phyloP scores from a whole-genome alignment of 2,113 vertebrate species.

The Mustela nigripes region DNA sequence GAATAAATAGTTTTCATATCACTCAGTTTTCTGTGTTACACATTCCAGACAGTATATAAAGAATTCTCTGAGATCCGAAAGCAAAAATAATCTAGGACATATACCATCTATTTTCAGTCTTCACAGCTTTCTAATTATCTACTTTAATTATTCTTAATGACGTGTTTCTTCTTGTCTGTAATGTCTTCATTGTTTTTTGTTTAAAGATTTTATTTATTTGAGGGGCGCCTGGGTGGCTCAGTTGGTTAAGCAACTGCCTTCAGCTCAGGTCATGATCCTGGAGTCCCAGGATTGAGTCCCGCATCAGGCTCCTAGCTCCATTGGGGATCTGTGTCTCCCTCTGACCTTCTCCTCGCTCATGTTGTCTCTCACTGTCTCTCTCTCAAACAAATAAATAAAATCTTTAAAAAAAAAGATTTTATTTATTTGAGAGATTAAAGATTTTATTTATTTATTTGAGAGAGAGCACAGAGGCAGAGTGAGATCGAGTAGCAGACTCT shows the following conservation, averaged over 20 bases:
- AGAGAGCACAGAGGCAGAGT: background rate
- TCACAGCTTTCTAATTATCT: background rate
- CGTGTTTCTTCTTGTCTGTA: background rate
- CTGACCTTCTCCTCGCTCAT: no score
- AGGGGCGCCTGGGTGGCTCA: background rate
- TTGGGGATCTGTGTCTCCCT: no score
- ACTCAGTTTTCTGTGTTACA: background rate
- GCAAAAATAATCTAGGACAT: background rate
- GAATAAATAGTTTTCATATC: background rate
- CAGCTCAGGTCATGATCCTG: no score
- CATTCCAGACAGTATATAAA: background rate
- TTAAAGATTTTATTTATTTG: background rate
- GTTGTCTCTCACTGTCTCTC: no score
- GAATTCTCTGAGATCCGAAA: background rate
- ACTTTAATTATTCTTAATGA: slow-evolving; percentile 1
- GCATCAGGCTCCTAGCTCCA: no score
- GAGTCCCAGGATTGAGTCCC: no score
- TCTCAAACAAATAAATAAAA: no score
- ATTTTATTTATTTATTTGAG: background rate
- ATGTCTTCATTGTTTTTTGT: background rate
- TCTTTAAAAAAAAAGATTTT: background rate
- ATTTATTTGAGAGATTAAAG: background rate
- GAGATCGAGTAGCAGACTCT: background rate
- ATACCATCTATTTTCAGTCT: background rate
- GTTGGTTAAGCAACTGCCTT: no score